A percentile compares a stretch with the other conserved stretches of the same genome.
Conservation (phyloP, 2,113 vertebrate species). For the Rhea pennata region DNA sequence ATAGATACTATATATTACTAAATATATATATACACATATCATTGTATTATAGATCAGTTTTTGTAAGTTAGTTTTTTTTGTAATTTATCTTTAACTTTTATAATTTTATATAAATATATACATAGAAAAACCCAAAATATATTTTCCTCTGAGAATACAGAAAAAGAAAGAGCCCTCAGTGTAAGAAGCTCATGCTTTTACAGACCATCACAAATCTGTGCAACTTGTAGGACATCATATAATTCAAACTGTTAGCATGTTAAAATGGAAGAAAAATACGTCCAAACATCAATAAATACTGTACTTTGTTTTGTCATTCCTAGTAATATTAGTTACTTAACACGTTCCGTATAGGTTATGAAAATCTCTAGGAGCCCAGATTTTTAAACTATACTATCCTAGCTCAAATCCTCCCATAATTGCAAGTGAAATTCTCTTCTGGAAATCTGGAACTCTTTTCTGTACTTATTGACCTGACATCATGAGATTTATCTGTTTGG, state of each 20-base stretch:
- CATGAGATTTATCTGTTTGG: not conserved
- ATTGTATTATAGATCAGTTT: too few relatives aligned
- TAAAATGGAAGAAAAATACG: not conserved
- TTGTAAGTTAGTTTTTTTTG: too few relatives aligned
- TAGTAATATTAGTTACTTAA: not conserved
- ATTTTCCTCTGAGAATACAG: not conserved
- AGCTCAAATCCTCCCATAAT: not conserved
- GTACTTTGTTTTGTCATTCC: not conserved
- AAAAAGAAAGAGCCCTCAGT: not conserved
- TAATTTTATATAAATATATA: not conserved
- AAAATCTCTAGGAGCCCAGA: not conserved
- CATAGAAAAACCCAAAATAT: too few relatives aligned
- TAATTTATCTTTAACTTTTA: not conserved
- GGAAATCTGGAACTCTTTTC: not conserved
- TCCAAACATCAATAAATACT: not conserved
- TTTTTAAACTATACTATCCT: not conserved
- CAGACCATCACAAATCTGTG: not conserved
- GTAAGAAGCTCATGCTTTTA: not conserved
- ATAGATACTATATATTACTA: too few relatives aligned
- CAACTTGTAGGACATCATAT: not conserved
- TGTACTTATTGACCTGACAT: not conserved
- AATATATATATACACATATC: too few relatives aligned
- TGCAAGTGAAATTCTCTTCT: not conserved
- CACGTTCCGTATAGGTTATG: not conserved
- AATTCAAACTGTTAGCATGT: fast-evolving